These are phyloP conservation scores for Epinephelus moara DNA, from an alignment of 2,113 vertebrate genomes.

Conservation along the genomic window DNA sequence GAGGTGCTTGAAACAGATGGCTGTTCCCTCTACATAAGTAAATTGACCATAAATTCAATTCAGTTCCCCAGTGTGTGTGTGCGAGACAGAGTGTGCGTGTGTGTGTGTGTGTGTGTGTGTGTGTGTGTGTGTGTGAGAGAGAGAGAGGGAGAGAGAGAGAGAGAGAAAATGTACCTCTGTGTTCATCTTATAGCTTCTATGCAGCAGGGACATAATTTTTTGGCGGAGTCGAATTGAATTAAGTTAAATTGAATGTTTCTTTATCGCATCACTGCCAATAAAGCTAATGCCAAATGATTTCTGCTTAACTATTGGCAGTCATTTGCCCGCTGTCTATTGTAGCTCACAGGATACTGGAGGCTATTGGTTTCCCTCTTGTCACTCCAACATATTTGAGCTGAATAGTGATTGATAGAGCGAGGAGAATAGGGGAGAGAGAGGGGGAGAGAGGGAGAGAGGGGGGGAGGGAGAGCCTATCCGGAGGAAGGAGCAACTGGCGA, in stretches of 20 bases:
- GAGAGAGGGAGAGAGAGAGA: not conserved
- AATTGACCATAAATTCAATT: slow-evolving; percentile 78
- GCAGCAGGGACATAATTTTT: slow-evolving; percentile 21
- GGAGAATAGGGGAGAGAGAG: slow-evolving; percentile 10
- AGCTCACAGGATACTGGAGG: slow-evolving; percentile 30
- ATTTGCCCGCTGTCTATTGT: slow-evolving; percentile 34
- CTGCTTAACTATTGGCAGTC: slow-evolving; percentile 50
- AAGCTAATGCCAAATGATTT: slow-evolving; percentile 49
- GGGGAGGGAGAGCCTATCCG: slow-evolving; percentile 54
- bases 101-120: slow-evolving; percentile 8
- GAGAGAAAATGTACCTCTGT: not conserved
- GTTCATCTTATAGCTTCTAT: slow-evolving; percentile 25
- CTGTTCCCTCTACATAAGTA: slow-evolving; percentile 63
- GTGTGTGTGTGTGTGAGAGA: slow-evolving; percentile 6
- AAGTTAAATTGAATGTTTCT: slow-evolving; percentile 60
- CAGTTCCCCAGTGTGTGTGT: slow-evolving; percentile 26
- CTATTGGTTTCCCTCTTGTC: slow-evolving; percentile 41
- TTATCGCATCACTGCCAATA: slow-evolving; percentile 57
- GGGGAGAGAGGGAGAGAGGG: slow-evolving; percentile 26
- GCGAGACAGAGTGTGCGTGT: slow-evolving; percentile 1
- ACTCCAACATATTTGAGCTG: slow-evolving; percentile 60
- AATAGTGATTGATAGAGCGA: slow-evolving; percentile 65
- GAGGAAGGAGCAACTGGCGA: slow-evolving; percentile 69
- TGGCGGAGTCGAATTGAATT: slow-evolving; percentile 34
- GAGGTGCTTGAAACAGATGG: slow-evolving; percentile 69